Conservation (phyloP, 2,888 invertebrate species). For the Oligia strigilis region DNA sequence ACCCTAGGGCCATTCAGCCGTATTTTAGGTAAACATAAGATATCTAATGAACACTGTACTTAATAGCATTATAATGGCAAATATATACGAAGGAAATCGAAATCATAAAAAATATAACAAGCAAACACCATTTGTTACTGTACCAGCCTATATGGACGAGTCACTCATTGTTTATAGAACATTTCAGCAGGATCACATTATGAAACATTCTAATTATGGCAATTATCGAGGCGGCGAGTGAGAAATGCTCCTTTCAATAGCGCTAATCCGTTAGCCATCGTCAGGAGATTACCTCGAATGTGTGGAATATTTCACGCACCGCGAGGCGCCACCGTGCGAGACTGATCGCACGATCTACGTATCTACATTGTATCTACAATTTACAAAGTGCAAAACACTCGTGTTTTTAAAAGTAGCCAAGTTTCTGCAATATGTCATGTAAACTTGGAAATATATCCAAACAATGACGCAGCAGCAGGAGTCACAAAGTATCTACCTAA, state of each 20-base stretch:
- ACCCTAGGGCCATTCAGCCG: constrained; percentile 45
- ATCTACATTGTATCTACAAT: constrained; percentile 30
- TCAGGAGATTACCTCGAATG: constrained; percentile 64
- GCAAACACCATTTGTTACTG: constrained; percentile 70
- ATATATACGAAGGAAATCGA: constrained; percentile 67
- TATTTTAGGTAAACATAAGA: constrained; percentile 25
- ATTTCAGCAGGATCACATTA: constrained; percentile 69
- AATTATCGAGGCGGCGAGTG: constrained; percentile 70
- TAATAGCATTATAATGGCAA: constrained; percentile 64
- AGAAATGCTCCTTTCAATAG: constrained; percentile 62
- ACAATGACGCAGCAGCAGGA: constrained; percentile 23
- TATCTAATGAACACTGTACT: constrained; percentile 68
- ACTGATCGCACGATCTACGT: constrained; percentile 63
- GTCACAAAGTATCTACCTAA: neutral
- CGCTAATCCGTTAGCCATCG: constrained; percentile 55
- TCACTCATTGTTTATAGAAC: constrained; percentile 72
- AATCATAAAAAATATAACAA: constrained; percentile 74
- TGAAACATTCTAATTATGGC: constrained; percentile 79
- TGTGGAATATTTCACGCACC: constrained; percentile 69
- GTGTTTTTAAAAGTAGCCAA: constrained; percentile 35
- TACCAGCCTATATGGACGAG: constrained; percentile 51
- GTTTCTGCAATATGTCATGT: constrained; percentile 25
- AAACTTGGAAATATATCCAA: constrained; percentile 9
- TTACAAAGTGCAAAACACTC: constrained; percentile 15
- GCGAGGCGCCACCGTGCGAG: constrained; percentile 67